A percentile compares a stretch with the other conserved stretches of the same genome.
phyloP scores from a whole-genome alignment of 2,888 invertebrate genomes.

The Drosophila borealis region DNA sequence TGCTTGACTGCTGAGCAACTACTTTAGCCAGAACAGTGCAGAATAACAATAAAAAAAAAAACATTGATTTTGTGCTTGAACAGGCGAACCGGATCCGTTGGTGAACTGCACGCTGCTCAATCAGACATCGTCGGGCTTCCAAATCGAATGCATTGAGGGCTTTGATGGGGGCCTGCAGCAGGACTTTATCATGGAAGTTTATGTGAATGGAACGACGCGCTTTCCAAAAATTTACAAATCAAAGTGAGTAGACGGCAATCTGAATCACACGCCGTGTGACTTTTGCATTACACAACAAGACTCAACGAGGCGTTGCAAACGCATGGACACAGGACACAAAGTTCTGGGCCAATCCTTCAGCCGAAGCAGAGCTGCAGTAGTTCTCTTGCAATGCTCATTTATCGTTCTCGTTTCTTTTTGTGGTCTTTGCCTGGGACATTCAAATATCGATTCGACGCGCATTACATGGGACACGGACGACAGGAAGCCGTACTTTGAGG shows the following conservation, averaged over 20 bases:
- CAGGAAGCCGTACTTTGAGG: constrained; percentile 88
- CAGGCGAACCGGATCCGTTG: constrained; percentile 90
- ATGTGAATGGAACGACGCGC: constrained; percentile 85
- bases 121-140: constrained; percentile 90
- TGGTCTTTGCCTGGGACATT: constrained; percentile 57
- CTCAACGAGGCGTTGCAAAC: constrained; percentile 65
- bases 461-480: constrained; percentile 39
- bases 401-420: constrained; percentile 53
- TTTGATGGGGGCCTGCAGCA: constrained; percentile 92
- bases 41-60: constrained; percentile 38
- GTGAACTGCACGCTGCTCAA: constrained; percentile 91
- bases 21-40: constrained; percentile 14
- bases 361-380: neutral
- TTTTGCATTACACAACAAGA: constrained; percentile 67
- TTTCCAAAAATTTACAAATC: constrained; percentile 85
- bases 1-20: constrained; percentile 51
- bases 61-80: constrained; percentile 23
- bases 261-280: constrained; percentile 75
- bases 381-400: constrained; percentile 58
- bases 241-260: constrained; percentile 79
- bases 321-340: constrained; percentile 26
- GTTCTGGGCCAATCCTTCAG: constrained; percentile 9
- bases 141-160: constrained; percentile 90
- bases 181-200: constrained; percentile 90
- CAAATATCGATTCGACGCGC: constrained; percentile 70